phyloP scores from a whole-genome alignment of 2,888 invertebrate genomes.

The Aporophyla nigra region DNA sequence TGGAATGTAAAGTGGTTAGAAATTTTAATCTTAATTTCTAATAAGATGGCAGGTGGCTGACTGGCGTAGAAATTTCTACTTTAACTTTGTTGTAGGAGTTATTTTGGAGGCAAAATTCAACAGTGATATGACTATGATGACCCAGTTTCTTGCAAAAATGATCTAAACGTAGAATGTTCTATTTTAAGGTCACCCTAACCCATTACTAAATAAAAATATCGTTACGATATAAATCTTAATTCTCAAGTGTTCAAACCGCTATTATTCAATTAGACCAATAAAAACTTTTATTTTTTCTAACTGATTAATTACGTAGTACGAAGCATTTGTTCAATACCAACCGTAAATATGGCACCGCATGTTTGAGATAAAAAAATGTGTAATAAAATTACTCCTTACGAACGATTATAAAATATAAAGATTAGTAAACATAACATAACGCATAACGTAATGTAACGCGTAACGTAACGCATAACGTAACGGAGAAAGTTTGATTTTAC shows the following conservation, averaged over 20 bases:
- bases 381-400: too few species aligned
- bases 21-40: not conserved
- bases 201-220: conserved; percentile 32
- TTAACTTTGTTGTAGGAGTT: not conserved
- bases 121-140: not conserved
- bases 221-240: conserved; percentile 58
- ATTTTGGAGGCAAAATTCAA: not conserved
- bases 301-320: conserved; percentile 58
- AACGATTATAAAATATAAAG: too few species aligned
- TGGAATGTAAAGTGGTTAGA: not conserved
- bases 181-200: conserved; percentile 32
- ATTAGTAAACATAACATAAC: too few species aligned
- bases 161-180: too few species aligned
- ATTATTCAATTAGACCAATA: conserved; percentile 68
- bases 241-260: conserved; percentile 15
- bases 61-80: not conserved
- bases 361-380: not conserved
- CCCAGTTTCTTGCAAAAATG: not conserved
- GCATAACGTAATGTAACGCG: too few species aligned
- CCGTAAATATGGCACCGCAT: not conserved
- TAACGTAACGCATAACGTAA: too few species aligned
- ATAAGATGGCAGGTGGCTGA: too few species aligned
- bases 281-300: conserved; percentile 46
- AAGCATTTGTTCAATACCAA: conserved; percentile 32
- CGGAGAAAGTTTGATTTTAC: too few species aligned